Conservation (phyloP, 2,888 invertebrate genomes). For the Blastobasis adustella region DNA sequence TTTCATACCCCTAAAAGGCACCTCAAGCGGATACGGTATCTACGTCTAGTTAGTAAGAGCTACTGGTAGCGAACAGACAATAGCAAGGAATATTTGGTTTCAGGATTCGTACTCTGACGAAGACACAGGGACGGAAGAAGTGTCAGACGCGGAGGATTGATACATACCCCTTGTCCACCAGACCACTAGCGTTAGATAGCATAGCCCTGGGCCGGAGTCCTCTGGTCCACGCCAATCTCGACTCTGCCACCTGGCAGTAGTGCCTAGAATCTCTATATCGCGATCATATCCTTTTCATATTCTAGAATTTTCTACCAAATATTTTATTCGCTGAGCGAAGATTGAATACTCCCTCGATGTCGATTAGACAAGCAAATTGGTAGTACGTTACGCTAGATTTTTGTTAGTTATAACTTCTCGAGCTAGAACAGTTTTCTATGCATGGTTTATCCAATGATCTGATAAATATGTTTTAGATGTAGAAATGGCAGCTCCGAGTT, state of each 20-base stretch:
- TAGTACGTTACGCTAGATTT: conserved; percentile 56
- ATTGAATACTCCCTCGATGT: conserved; percentile 35
- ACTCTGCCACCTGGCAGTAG: no score
- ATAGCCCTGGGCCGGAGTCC: conserved; percentile 13
- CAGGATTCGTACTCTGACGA: conserved; percentile 71
- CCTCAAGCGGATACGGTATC: conserved; percentile 33
- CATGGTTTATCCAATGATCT: conserved; percentile 55
- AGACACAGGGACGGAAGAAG: conserved; percentile 67
- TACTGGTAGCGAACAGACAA: conserved; percentile 39
- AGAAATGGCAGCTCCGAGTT: conserved; percentile 4
- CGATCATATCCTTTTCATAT: conserved; percentile 35
- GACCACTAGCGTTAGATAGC: conserved; percentile 31
- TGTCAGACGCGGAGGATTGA: conserved; percentile 67
- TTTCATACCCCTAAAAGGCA: not conserved
- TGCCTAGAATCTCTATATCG: not conserved
- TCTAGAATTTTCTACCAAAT: conserved; percentile 39
- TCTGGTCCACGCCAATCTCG: no score
- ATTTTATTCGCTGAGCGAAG: conserved; percentile 30
- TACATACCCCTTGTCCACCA: conserved; percentile 32
- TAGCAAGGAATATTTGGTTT: conserved; percentile 58
- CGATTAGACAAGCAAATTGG: conserved; percentile 39
- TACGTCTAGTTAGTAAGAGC: conserved; percentile 43
- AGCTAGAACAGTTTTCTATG: conserved; percentile 40
- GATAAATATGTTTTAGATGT: conserved; percentile 66
- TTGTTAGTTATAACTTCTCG: conserved; percentile 33